phyloP scores from a whole-genome alignment of 2,888 invertebrate genomes.

The Cerastis rubricosa region DNA sequence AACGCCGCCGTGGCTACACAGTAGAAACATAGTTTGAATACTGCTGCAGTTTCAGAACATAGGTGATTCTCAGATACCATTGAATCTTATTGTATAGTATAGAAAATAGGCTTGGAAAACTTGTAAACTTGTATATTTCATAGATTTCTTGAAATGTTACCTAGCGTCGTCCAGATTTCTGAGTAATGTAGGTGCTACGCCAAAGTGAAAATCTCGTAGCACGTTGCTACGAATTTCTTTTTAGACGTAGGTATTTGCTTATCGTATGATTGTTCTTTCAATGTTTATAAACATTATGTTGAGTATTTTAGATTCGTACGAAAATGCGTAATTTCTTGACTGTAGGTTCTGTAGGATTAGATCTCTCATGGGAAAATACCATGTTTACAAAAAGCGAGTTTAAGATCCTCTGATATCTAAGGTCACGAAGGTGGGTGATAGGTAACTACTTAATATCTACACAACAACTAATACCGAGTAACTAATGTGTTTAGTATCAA shows the following conservation, averaged over 20 bases:
- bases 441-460: background rate
- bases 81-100: background rate
- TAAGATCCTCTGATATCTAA: background rate
- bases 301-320: background rate
- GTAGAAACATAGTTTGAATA: background rate
- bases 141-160: background rate
- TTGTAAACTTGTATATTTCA: background rate
- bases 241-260: background rate
- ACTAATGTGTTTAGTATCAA: background rate
- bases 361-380: background rate
- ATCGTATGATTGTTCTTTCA: background rate
- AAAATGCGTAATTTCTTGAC: background rate
- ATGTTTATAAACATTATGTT: constrained; percentile 3
- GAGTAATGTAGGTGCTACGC: constrained; percentile 26
- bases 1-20: background rate
- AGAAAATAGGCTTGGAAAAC: background rate
- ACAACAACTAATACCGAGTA: background rate
- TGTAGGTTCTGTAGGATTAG: background rate
- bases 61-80: background rate
- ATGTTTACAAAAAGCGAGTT: constrained; percentile 2
- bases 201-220: constrained; percentile 21
- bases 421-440: background rate
- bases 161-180: background rate
- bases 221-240: constrained; percentile 25
- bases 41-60: background rate